A percentile compares a stretch with the other conserved stretches of the same genome.
These are phyloP conservation scores for Tinea semifulvella DNA, from an alignment of 2,888 invertebrate species.

Conservation along the genomic window DNA sequence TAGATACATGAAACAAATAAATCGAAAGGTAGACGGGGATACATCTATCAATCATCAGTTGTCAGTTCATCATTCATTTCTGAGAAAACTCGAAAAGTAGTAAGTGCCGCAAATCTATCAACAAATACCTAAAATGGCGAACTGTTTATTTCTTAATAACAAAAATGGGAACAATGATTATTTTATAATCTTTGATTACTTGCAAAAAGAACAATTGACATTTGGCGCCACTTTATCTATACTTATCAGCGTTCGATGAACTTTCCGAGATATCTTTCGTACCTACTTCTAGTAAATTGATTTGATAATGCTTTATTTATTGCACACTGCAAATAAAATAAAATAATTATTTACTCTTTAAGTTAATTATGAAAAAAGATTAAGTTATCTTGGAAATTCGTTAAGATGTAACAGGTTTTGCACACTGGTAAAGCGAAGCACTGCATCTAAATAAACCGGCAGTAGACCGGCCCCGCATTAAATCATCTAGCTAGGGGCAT, in stretches of 20 bases:
- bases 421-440: background rate
- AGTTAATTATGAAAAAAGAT: conserved; percentile 1
- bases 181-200: conserved; percentile 5
- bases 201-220: conserved; percentile 1
- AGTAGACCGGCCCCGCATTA: conserved; percentile 29
- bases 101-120: background rate
- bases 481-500: conserved; percentile 36
- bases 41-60: background rate
- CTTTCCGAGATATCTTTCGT: conserved; percentile 10
- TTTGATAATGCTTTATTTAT: background rate
- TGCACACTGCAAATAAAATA: background rate
- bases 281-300: conserved; percentile 11
- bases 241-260: conserved; percentile 13
- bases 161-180: background rate
- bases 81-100: background rate
- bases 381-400: background rate
- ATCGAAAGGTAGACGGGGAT: background rate
- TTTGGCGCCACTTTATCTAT: conserved; percentile 11
- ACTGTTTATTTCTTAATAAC: background rate
- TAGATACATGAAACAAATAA: background rate
- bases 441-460: conserved; percentile 24
- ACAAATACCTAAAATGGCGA: background rate
- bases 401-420: conserved; percentile 5
- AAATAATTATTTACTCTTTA: too few species aligned
- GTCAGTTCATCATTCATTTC: background rate